Conservation (phyloP, 2,113 vertebrate genomes). For the Eurystomus gularis region DNA sequence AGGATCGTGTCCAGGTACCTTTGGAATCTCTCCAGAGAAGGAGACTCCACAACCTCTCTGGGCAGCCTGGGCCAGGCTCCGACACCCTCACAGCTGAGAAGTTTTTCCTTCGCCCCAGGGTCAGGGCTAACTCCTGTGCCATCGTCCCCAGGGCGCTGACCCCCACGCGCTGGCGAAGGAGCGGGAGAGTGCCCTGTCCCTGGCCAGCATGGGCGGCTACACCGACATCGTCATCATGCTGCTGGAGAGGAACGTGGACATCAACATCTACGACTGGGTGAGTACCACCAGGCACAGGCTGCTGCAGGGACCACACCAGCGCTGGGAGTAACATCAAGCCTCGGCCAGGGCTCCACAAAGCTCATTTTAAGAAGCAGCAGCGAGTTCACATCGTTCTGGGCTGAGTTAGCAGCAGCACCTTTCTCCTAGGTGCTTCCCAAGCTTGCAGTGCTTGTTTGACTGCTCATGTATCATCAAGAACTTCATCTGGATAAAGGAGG, state of each 20-base stretch:
- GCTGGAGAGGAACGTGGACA: conserved; percentile 85
- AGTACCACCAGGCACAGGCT: not conserved
- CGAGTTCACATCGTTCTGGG: not conserved
- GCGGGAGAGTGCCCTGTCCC: conserved; percentile 88
- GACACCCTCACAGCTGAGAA: not conserved
- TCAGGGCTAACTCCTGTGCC: not conserved
- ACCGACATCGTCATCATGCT: conserved; percentile 88
- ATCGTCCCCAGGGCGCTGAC: conserved; percentile 82
- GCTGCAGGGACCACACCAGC: not conserved
- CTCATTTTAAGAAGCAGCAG: not conserved
- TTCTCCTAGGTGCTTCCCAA: not conserved
- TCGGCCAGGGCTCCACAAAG: rapidly evolving
- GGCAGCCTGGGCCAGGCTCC: not conserved
- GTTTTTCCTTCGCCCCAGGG: not conserved
- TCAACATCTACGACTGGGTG: conserved; percentile 97
- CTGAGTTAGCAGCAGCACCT: not conserved
- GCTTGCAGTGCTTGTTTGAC: not conserved
- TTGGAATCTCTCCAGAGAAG: not conserved
- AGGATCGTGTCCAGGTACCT: not conserved
- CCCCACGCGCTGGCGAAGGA: conserved; percentile 87
- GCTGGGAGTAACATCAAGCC: not conserved
- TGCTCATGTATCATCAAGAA: not conserved
- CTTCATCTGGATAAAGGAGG: not conserved
- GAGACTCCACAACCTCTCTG: not conserved
- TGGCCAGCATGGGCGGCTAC: conserved; percentile 93